Evolutionary conservation across 35 echinoderm and acorn worm genomes (phyloP).

Genomic region (Heliocidaris tuberculata): DNA sequence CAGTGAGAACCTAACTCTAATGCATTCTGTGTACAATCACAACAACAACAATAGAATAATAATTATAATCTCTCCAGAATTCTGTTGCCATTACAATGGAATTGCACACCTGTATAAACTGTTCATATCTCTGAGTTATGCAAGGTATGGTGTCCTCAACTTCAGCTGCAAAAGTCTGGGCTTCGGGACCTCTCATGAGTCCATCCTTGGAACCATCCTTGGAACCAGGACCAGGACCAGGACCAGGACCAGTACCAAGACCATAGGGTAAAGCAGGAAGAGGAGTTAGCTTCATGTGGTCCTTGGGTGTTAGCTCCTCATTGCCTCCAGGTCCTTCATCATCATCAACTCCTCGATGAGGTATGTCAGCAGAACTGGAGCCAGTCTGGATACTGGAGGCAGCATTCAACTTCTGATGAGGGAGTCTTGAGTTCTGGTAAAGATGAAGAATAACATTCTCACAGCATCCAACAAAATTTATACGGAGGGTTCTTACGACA

Average conservation of each 20-base stretch:
- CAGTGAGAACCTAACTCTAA: too few relatives aligned
- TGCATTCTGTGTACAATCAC: too few relatives aligned
- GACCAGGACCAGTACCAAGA: too few relatives aligned
- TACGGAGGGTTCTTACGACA: too few relatives aligned
- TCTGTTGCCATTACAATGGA: too few relatives aligned
- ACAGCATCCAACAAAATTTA: too few relatives aligned
- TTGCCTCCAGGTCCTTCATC: not conserved
- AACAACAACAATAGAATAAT: too few relatives aligned
- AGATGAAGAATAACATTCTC: too few relatives aligned
- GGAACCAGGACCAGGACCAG: not conserved
- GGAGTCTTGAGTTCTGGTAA: not conserved
- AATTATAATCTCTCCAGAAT: too few relatives aligned
- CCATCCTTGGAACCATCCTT: not conserved
- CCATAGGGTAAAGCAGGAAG: not conserved
- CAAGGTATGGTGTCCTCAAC: not conserved
- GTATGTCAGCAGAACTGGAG: not conserved
- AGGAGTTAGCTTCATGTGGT: not conserved
- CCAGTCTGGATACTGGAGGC: not conserved
- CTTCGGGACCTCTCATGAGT: not conserved
- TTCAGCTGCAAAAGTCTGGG: not conserved
- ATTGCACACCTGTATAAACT: not conserved
- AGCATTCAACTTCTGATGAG: not conserved
- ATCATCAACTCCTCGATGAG: not conserved
- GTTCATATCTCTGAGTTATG: not conserved
- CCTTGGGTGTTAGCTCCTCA: not conserved